These are phyloP conservation scores for Hyles euphorbiae DNA, from an alignment of 1,140 invertebrate genomes.

Conservation along the genomic window DNA sequence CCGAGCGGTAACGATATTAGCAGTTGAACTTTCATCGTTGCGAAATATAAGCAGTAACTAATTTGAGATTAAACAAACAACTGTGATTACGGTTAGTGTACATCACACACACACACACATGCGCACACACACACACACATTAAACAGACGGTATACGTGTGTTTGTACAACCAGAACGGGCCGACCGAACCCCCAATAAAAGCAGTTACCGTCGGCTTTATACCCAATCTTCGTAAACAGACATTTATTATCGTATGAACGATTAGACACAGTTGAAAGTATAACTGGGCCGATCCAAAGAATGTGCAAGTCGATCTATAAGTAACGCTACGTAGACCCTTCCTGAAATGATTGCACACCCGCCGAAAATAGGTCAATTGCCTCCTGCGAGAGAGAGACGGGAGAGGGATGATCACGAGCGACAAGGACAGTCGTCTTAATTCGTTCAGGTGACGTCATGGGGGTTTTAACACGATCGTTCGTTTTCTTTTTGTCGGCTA, in stretches of 20 bases:
- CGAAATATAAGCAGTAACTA: conserved; percentile 31
- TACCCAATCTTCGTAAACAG: conserved; percentile 21
- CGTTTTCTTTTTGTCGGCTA: conserved; percentile 54
- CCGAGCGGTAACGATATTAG: conserved; percentile 19
- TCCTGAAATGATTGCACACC: conserved; percentile 69
- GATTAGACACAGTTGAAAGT: conserved; percentile 37
- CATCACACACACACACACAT: neutral
- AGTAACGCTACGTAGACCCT: conserved; percentile 53
- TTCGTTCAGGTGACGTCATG: conserved; percentile 70
- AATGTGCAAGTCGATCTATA: conserved; percentile 55
- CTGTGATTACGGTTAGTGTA: conserved; percentile 25
- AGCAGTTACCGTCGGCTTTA: conserved; percentile 18
- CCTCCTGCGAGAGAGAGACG: conserved; percentile 49
- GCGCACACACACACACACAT: too few species aligned
- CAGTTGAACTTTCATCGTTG: conserved; percentile 22
- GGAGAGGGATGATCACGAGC: conserved; percentile 25
- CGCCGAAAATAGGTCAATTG: conserved; percentile 73
- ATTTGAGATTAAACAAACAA: conserved; percentile 41
- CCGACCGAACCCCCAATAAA: conserved; percentile 17
- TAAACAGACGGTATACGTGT: too few species aligned
- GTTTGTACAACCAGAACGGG: conserved; percentile 2
- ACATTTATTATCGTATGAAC: conserved; percentile 27
- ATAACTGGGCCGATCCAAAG: conserved; percentile 44
- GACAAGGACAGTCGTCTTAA: conserved; percentile 54
- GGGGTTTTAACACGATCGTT: conserved; percentile 51